These are phyloP conservation scores for Plotosus lineatus DNA, from an alignment of 2,113 vertebrate genomes.

Conservation along the genomic window DNA sequence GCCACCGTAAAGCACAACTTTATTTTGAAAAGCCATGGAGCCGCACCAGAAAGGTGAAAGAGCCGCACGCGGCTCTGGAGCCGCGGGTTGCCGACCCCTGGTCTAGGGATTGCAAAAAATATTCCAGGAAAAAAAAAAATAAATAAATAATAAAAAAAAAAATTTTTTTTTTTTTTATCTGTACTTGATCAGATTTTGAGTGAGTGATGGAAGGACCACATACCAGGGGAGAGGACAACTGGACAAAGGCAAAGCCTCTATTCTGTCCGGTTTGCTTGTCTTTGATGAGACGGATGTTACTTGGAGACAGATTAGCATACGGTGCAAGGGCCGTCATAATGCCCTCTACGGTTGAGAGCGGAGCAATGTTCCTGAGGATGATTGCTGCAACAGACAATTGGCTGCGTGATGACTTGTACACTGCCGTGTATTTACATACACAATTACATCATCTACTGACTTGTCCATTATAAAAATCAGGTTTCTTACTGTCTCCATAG, in stretches of 20 bases:
- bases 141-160: neutral
- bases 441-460: too few species aligned
- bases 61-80: too few species aligned
- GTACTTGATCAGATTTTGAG: neutral
- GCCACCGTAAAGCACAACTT: too few species aligned
- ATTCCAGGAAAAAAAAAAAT: neutral
- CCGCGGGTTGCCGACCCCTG: too few species aligned
- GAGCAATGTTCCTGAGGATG: slow-evolving; percentile 94
- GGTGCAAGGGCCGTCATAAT: slow-evolving; percentile 91
- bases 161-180: neutral
- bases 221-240: slow-evolving; percentile 96
- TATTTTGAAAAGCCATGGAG: too few species aligned
- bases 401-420: neutral
- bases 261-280: slow-evolving; percentile 98
- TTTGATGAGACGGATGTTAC: slow-evolving; percentile 98
- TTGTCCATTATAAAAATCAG: neutral
- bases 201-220: slow-evolving; percentile 34
- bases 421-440: neutral
- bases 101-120: too few species aligned
- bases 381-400: slow-evolving; percentile 75
- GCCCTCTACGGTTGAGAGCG: slow-evolving; percentile 91
- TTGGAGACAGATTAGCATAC: slow-evolving; percentile 91
- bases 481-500: slow-evolving; percentile 93
- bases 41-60: too few species aligned
- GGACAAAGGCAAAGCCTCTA: slow-evolving; percentile 95